Evolutionary conservation across 2,888 invertebrate species (phyloP).

Genomic region (Diarsia dahlii): DNA sequence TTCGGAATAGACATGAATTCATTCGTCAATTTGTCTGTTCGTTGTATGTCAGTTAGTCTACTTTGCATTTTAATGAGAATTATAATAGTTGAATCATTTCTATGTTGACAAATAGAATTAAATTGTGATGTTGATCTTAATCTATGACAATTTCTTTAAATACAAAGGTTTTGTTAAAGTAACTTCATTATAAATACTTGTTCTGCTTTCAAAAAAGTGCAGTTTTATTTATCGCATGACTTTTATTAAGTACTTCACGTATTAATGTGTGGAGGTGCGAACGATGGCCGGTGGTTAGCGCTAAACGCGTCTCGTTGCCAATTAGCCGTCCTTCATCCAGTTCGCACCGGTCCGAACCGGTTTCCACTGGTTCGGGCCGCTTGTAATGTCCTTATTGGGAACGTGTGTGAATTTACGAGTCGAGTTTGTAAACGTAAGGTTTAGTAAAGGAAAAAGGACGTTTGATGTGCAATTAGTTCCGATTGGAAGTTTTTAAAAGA

Average conservation of each 20-base stretch:
- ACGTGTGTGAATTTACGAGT: slow-evolving; percentile 60
- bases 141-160: background rate
- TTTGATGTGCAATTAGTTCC: slow-evolving; percentile 56
- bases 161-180: background rate
- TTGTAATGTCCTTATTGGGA: slow-evolving; percentile 52
- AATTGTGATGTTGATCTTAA: background rate
- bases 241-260: slow-evolving; percentile 51
- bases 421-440: slow-evolving; percentile 48
- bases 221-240: slow-evolving; percentile 50
- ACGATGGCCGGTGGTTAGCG: slow-evolving; percentile 65
- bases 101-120: slow-evolving; percentile 1
- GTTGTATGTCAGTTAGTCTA: slow-evolving; percentile 33
- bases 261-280: slow-evolving; percentile 69
- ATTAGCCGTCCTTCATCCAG: slow-evolving; percentile 62
- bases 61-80: slow-evolving; percentile 37
- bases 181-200: too few relatives aligned
- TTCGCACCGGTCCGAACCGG: slow-evolving; percentile 50
- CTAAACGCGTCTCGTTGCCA: slow-evolving; percentile 67
- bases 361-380: slow-evolving; percentile 47
- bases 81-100: background rate
- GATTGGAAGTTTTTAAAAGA: slow-evolving; percentile 56
- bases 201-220: slow-evolving; percentile 15
- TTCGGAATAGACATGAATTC: slow-evolving; percentile 37
- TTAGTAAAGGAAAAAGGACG: slow-evolving; percentile 42
- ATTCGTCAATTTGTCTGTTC: slow-evolving; percentile 33